Base-by-base conservation (phyloP, 2,113 vertebrate genomes). In the Peucedramus taeniatus region DNA sequence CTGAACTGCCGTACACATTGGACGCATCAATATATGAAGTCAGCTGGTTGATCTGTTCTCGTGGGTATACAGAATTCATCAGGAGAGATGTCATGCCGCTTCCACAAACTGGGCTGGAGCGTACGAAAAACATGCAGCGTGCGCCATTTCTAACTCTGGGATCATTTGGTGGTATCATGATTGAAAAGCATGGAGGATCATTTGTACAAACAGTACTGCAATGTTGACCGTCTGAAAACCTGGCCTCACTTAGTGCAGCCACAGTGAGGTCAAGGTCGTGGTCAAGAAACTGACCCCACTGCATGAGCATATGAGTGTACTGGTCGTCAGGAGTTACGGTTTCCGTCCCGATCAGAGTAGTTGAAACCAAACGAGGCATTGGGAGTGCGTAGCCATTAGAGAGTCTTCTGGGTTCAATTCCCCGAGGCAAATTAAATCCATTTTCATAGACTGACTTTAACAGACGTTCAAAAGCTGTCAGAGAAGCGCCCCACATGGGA, bases 201-300 rank as follows among this genome's bases (percentile, higher is more conserved):
- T 98, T 99, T 77, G 99, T 99, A 96, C 99, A 99, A 61, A 97
- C 99, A 1, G 98, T 97, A 87, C 98, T 97, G 93, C 99, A 99
- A 50, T 99, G 98, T 94, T 99, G 99, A 42, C 99, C 99, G 12
- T 99, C 99, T 0, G 99, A 99, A 98, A 99, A 99, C 23, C 99
- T 98, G 3, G 99, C 99, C 96, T 99, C 99, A 78, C 99, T 99
- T 61, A 99, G 98, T 1, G 99, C 98, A 23, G 97, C 98, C 86
- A 99, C 99, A 0, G 99, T 99, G 13, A 99, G 98, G 95, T 99
- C 99, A 92, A 99, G 93, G 92, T 99, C 99, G 1, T 99, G 99
- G 97, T 99, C 99, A 14, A 99, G 97, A 93, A 99, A 99, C 97
- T 99, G 99, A 47, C 99, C 99, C 99, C 99, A 99, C 94, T 99